Evolutionary conservation across 1,140 invertebrate species (phyloP).

Genomic region (Drosophila lowei): DNA sequence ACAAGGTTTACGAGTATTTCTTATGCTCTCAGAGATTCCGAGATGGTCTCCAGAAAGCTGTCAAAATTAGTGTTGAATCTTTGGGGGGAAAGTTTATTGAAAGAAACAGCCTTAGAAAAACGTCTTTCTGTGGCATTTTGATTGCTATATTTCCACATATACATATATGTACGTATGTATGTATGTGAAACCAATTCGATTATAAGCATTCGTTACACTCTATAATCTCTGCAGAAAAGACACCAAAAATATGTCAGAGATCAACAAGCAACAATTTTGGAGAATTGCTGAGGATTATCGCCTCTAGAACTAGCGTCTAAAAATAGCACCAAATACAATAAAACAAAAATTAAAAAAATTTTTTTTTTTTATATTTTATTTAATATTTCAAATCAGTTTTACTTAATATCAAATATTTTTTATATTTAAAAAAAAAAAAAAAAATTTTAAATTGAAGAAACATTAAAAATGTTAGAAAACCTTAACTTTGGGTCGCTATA

Average conservation of each 20-base stretch:
- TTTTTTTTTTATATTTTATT: neutral
- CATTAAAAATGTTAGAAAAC: no score
- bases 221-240: slow-evolving; percentile 13
- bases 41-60: slow-evolving; percentile 6
- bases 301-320: no score
- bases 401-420: no score
- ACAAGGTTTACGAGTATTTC: slow-evolving; percentile 19
- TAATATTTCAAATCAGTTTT: slow-evolving; percentile 52
- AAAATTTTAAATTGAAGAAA: no score
- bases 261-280: slow-evolving; percentile 20
- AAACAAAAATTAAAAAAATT: no score
- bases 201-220: slow-evolving; percentile 30
- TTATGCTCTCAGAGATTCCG: neutral
- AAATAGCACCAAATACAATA: no score
- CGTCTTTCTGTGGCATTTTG: neutral
- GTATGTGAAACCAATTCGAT: slow-evolving; percentile 43
- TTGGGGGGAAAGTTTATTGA: slow-evolving; percentile 17
- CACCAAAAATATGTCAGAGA: slow-evolving; percentile 63
- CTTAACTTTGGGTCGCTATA: no score
- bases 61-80: neutral
- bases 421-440: no score
- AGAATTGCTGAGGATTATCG: no score
- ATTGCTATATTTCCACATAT: neutral
- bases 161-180: no score
- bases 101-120: neutral